phyloP scores from a whole-genome alignment of 2,888 invertebrate genomes.

The Oegoconia quadripuncta region DNA sequence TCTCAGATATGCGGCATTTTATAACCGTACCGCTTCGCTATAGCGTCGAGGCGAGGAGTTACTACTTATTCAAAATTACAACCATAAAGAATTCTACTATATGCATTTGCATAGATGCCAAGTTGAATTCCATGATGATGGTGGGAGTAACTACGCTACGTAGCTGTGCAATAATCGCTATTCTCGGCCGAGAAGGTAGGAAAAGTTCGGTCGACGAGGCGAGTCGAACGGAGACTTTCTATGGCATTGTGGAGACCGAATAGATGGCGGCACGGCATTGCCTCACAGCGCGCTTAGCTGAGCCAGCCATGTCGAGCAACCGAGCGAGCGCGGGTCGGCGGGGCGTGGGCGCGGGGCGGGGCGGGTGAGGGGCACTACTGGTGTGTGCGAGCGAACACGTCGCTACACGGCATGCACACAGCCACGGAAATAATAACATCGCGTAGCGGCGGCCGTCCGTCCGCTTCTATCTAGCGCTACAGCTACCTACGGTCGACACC shows the following conservation, averaged over 20 bases:
- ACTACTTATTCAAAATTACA: slow-evolving; percentile 66
- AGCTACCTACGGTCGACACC: slow-evolving; percentile 54
- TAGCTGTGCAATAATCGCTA: slow-evolving; percentile 48
- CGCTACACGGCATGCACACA: slow-evolving; percentile 53
- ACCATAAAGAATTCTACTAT: slow-evolving; percentile 54
- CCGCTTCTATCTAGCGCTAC: slow-evolving; percentile 64
- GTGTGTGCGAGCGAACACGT: slow-evolving; percentile 36
- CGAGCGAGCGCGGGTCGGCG: slow-evolving; percentile 38
- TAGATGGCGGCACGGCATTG: slow-evolving; percentile 74
- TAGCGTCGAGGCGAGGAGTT: slow-evolving; percentile 46
- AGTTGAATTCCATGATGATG: slow-evolving; percentile 34
- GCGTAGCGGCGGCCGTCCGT: slow-evolving; percentile 64
- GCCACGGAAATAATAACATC: slow-evolving; percentile 53
- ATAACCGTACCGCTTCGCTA: slow-evolving; percentile 57
- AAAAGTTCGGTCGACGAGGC: slow-evolving; percentile 71
- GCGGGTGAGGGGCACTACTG: slow-evolving; percentile 26
- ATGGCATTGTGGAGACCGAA: slow-evolving; percentile 76
- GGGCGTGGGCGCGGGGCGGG: slow-evolving; percentile 30
- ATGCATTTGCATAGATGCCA: slow-evolving; percentile 32
- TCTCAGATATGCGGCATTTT: slow-evolving; percentile 67
- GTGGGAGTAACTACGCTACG: slow-evolving; percentile 19
- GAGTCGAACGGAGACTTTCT: slow-evolving; percentile 74
- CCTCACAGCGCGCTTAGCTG: slow-evolving; percentile 70
- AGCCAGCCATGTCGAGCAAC: slow-evolving; percentile 60
- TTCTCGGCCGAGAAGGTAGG: slow-evolving; percentile 62